These are phyloP conservation scores for Latheticus oryzae DNA, from an alignment of 2,888 invertebrate genomes.

Conservation along the genomic window DNA sequence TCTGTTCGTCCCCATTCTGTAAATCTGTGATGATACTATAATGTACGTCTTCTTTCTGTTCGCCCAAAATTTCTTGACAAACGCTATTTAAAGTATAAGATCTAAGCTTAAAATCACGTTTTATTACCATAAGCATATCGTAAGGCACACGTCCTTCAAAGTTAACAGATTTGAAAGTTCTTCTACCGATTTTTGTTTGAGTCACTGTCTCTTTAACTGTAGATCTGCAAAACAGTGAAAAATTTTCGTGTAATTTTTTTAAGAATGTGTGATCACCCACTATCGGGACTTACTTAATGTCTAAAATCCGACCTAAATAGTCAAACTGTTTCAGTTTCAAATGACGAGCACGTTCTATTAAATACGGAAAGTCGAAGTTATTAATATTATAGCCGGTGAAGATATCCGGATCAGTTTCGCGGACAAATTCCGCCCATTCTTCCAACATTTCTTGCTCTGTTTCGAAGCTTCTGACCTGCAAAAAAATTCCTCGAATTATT, in stretches of 20 bases:
- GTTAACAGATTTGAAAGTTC: constrained; percentile 95
- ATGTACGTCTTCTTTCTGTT: constrained; percentile 99
- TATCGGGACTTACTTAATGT: constrained; percentile 71
- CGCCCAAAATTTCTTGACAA: constrained; percentile 96
- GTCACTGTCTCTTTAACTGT: constrained; percentile 87
- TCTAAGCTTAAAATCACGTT: constrained; percentile 95
- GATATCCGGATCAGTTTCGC: constrained; percentile 96
- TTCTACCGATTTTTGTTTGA: constrained; percentile 96
- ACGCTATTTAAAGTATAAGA: constrained; percentile 98
- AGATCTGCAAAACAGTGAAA: constrained; percentile 76
- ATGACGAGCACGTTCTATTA: constrained; percentile 92
- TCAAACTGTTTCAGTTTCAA: constrained; percentile 84
- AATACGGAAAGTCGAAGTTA: constrained; percentile 98
- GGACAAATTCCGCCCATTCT: constrained; percentile 93
- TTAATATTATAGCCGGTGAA: constrained; percentile 99
- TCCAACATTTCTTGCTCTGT: constrained; percentile 82
- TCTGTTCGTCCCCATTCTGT: constrained; percentile 94
- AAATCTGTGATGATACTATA: constrained; percentile 98
- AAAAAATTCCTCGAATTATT: not conserved
- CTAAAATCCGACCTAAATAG: constrained; percentile 88
- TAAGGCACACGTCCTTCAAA: constrained; percentile 98
- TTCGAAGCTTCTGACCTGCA: constrained; percentile 84
- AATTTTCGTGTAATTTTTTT: too few species aligned
- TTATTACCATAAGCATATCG: constrained; percentile 91
- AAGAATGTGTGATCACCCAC: too few species aligned